Conservation (phyloP, 2,888 invertebrate species). For the Melanostoma scalare region DNA sequence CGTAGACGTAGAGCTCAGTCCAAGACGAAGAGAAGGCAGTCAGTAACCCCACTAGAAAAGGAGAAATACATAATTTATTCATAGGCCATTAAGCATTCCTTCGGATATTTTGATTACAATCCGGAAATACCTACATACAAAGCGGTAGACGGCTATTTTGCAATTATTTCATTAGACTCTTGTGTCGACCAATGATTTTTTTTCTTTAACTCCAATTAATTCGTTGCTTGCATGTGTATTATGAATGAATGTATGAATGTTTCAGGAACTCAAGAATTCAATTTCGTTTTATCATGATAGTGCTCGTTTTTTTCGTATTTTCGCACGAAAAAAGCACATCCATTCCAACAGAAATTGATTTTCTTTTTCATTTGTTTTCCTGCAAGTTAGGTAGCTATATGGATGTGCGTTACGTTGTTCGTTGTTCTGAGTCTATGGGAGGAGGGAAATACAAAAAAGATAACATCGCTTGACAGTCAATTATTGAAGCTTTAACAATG, state of each 20-base stretch:
- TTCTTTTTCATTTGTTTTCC: background rate
- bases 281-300: constrained; percentile 40
- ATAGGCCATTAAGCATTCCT: constrained; percentile 49
- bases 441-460: constrained; percentile 6
- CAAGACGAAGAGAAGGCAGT: no score
- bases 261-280: constrained; percentile 30
- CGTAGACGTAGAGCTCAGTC: no score
- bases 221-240: constrained; percentile 20
- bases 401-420: background rate
- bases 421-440: background rate
- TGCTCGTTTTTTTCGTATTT: constrained; percentile 9
- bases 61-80: constrained; percentile 55
- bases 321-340: constrained; percentile 1
- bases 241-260: background rate
- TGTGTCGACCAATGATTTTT: background rate
- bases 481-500: constrained; percentile 11
- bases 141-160: constrained; percentile 11
- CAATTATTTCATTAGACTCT: constrained; percentile 44
- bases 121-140: constrained; percentile 32
- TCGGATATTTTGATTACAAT: constrained; percentile 58
- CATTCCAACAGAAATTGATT: constrained; percentile 21
- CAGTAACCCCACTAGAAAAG: no score
- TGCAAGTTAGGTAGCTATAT: background rate
- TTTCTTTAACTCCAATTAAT: constrained; percentile 30
- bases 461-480: constrained; percentile 9